phyloP scores from a whole-genome alignment of 2,797 vertebrate genomes.

The Cyprinodon diabolis region DNA sequence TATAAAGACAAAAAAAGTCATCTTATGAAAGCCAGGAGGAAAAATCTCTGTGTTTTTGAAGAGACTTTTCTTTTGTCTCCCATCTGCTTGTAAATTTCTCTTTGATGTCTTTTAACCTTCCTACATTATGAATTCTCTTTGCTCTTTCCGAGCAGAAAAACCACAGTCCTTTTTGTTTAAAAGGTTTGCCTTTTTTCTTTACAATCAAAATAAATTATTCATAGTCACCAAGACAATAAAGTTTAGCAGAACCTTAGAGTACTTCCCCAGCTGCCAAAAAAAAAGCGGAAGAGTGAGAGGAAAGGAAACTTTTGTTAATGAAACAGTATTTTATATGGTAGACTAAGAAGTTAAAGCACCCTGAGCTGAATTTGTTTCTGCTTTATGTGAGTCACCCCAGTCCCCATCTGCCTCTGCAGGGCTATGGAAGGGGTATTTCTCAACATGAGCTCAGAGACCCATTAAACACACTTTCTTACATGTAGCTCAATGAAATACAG shows the following conservation, averaged over 20 bases:
- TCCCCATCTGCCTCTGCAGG: conserved; percentile 70
- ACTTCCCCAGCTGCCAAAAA: conserved; percentile 64
- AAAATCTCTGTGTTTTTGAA: conserved; percentile 70
- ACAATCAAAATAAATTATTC: conserved; percentile 79
- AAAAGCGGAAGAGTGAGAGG: conserved; percentile 63
- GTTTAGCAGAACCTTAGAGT: conserved; percentile 64
- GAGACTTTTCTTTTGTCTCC: conserved; percentile 73
- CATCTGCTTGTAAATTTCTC: conserved; percentile 73
- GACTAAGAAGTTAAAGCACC: conserved; percentile 68
- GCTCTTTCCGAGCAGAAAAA: conserved; percentile 67
- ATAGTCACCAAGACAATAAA: conserved; percentile 65
- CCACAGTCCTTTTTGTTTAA: conserved; percentile 51
- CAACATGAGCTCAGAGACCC: conserved; percentile 70
- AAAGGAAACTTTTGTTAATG: conserved; percentile 75
- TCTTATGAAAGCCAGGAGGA: conserved; percentile 53
- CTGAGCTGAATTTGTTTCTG: conserved; percentile 75
- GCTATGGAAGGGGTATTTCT: conserved; percentile 75
- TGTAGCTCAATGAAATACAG: conserved; percentile 64
- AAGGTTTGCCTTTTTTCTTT: conserved; percentile 47
- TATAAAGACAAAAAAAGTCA: conserved; percentile 55
- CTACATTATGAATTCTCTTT: conserved; percentile 79
- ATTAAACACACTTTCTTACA: conserved; percentile 70
- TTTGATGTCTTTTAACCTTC: conserved; percentile 81
- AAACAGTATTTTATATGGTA: conserved; percentile 74
- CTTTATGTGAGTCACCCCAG: conserved; percentile 68